These are phyloP conservation scores for Craseonycteris thonglongyai DNA, from an alignment of 2,113 vertebrate species.

Conservation along the genomic window DNA sequence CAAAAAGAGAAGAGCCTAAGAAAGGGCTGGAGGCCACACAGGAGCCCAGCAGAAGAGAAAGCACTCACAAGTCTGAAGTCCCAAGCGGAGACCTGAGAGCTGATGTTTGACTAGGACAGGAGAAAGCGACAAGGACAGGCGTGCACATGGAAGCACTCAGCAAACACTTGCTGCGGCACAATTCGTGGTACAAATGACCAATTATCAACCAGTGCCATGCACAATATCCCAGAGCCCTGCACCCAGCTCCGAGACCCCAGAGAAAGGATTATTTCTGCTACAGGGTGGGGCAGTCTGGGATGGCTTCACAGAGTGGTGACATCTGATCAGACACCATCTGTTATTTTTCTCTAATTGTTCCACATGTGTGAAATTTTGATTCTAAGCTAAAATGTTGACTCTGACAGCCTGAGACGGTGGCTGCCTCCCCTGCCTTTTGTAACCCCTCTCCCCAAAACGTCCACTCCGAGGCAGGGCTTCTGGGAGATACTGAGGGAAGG, in stretches of 20 bases:
- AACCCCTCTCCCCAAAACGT: background rate
- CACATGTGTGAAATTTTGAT: conserved; percentile 64
- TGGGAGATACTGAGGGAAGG: background rate
- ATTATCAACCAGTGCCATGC: background rate
- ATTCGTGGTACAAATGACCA: background rate
- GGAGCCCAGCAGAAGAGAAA: background rate
- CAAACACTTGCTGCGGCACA: background rate
- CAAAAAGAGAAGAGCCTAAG: background rate
- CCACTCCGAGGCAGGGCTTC: background rate
- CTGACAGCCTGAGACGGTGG: background rate
- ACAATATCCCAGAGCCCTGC: background rate
- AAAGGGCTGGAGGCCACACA: background rate
- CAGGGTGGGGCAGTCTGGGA: conserved; percentile 44
- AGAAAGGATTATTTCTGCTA: conserved; percentile 15
- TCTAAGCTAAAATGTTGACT: conserved; percentile 44
- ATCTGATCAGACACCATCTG: conserved; percentile 73
- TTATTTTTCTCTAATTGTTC: conserved; percentile 63
- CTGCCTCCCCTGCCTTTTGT: background rate
- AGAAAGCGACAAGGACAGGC: background rate
- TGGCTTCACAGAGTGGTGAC: conserved; percentile 33
- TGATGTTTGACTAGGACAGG: background rate
- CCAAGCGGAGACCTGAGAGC: background rate
- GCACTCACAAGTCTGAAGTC: background rate
- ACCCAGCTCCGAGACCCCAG: background rate
- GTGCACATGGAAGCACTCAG: background rate